Evolutionary conservation across 2,888 invertebrate species (phyloP), one percentile per base, ranked within the genome.

Genomic region (Rhyacophila evoluta): DNA sequence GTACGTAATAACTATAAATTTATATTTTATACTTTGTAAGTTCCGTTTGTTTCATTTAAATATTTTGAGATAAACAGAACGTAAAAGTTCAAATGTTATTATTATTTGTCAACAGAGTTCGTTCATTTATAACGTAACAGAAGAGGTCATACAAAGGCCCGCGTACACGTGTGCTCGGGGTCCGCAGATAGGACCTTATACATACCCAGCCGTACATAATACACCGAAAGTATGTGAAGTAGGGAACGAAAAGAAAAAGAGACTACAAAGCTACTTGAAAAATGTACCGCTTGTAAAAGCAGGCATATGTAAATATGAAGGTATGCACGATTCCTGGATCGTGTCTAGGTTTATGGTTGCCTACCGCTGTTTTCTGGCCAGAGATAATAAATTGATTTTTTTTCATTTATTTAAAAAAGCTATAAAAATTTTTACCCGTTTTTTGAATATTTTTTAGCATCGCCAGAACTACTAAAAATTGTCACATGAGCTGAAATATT

Each of bases 281-380:
- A 39, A 55, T 27, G 71, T 70, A 36, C 74, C 33, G 74, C 41
- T 37, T 28, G 74, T 78, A 78, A 80, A 78, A 74, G 78, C 67
- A 75, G 41, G 74, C 80, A 72, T 78, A 80, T 80, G 80, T 80
- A 80, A 80, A 80, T 80, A 80, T 78, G 69, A 71, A 68, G 28
- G 38, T 73, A 55, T 55, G 55, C 55, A 39, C 19, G 55, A 25
- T 55, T 11, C 37, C 25, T 19, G 37, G 36, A 19, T 37, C 38
- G 38, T 19, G 55, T 55, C 55, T 55, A 55, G 55, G 55, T 55
- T 15, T 55, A 55, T 8, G 55, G 55, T 55, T 55, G 55, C 55
- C 55, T 55, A 55, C 55, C 19, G 25, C 55, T 28, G 72, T 5
- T 19, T 1, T 72, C 15, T 12, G 11, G 37, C 11, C 12, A 12